phyloP scores from a whole-genome alignment of 2,888 invertebrate genomes.

The Plagiodera versicolora region DNA sequence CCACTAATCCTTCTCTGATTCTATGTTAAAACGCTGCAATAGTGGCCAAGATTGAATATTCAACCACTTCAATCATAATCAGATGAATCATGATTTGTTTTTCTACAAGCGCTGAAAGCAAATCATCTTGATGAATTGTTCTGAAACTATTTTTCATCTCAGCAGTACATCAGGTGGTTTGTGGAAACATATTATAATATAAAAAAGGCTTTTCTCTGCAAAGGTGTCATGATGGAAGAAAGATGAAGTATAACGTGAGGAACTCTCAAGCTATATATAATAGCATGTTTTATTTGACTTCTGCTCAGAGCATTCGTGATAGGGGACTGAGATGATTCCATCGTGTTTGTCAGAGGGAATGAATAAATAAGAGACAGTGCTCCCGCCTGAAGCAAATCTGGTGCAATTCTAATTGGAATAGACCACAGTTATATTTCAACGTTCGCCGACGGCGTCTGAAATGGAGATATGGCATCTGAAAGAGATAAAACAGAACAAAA shows the following conservation, averaged over 20 bases:
- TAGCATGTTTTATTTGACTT: slow-evolving; percentile 38
- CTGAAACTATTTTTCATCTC: slow-evolving; percentile 14
- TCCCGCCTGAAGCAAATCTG: slow-evolving; percentile 9
- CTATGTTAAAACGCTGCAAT: too few species aligned
- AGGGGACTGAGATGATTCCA: slow-evolving; percentile 21
- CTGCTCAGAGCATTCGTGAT: slow-evolving; percentile 32
- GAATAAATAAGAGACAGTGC: slow-evolving; percentile 14
- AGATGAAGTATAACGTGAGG: slow-evolving; percentile 31
- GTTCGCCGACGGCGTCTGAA: not conserved
- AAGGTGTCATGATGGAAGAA: slow-evolving; percentile 24
- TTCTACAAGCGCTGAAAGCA: slow-evolving; percentile 13
- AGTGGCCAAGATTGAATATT: too few species aligned
- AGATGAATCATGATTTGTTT: slow-evolving; percentile 25
- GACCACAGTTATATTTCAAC: slow-evolving; percentile 2
- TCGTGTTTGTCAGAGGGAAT: slow-evolving; percentile 35
- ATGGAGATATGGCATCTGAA: too few species aligned
- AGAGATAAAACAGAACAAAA: too few species aligned
- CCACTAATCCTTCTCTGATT: too few species aligned
- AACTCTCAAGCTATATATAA: slow-evolving; percentile 32
- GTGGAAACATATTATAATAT: slow-evolving; percentile 27
- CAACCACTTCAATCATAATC: slow-evolving; percentile 12
- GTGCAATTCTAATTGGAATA: slow-evolving; percentile 5
- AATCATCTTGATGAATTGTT: slow-evolving; percentile 27
- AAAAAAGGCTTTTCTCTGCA: slow-evolving; percentile 17
- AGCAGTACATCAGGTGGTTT: slow-evolving; percentile 21